Evolutionary conservation across 2,888 invertebrate species (phyloP), one percentile per base, ranked within the genome.

Genomic region (Leptura quadrifasciata): DNA sequence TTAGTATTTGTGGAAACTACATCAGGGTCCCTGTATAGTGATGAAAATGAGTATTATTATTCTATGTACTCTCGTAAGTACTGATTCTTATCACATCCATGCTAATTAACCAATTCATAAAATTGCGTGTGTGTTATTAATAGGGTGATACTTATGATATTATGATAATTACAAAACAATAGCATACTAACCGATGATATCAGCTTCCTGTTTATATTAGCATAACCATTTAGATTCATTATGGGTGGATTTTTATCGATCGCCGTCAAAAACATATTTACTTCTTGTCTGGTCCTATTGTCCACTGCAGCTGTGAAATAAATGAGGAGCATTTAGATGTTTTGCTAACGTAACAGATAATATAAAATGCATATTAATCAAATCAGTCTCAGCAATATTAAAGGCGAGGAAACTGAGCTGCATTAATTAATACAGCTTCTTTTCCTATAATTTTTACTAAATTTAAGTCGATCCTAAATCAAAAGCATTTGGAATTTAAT

Each of bases 201-300:
- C 8, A 94, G 86, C 83, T 93, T 92, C 31, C 94, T 89, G 85
- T 94, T 94, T 76, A 94, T 93, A 83, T 94, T 93, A 1, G 94
- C 93, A 84, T 94, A 94, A 3, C 94, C 94, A 81, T 94, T 94
- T 72, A 94, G 89, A 88, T 94, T 94, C 94, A 94, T 94, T 64
- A 93, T 93, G 0, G 94, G 94, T 0, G 94, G 94, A 87, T 94
- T 94, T 86, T 94, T 94, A 6, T 93, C 92, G 72, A 94, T 94
- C 0, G 94, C 94, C 5, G 93, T 93, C 31, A 94, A 88, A 84
- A 94, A 93, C 94, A 94, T 94, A 84, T 94, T 92, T 17, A 94
- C 93, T 85, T 94, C 94, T 39, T 93, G 92, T 82, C 93, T 92
- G 0, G 94, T 93, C 70, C 92, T 91, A 57, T 91, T 89, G 86